Conservation (phyloP, 1,140 invertebrate species). For the Drosophila carrolli region DNA sequence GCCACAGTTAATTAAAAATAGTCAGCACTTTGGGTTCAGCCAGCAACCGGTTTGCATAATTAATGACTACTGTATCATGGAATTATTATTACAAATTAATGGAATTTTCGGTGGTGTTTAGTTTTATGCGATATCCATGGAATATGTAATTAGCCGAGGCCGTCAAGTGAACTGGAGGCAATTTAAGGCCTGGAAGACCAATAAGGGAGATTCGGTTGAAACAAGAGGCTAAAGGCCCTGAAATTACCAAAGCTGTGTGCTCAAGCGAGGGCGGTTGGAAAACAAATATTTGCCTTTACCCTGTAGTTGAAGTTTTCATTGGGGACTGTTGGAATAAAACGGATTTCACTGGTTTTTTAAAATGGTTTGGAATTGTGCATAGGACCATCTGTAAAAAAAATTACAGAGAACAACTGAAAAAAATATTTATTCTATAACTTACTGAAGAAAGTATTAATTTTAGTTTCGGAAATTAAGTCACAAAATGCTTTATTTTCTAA, state of each 20-base stretch:
- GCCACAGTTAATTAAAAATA: slow-evolving; percentile 32
- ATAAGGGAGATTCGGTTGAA: background rate
- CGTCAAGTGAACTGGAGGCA: slow-evolving; percentile 55
- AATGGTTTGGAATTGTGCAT: no score
- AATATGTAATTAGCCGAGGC: slow-evolving; percentile 69
- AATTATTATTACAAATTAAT: slow-evolving; percentile 75
- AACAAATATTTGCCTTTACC: slow-evolving; percentile 42
- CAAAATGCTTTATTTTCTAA: no score
- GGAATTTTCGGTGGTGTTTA: slow-evolving; percentile 59
- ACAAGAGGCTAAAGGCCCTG: background rate
- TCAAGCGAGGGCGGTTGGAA: slow-evolving; percentile 25
- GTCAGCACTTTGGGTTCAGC: background rate
- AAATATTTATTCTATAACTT: no score
- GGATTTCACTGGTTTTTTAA: no score
- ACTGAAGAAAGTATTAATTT: no score
- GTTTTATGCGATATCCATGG: slow-evolving; percentile 62
- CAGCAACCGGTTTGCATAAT: slow-evolving; percentile 31
- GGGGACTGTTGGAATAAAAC: slow-evolving; percentile 4
- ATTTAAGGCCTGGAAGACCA: slow-evolving; percentile 5
- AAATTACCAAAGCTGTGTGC: slow-evolving; percentile 18
- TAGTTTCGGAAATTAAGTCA: no score
- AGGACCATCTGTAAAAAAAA: no score
- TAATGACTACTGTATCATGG: slow-evolving; percentile 47
- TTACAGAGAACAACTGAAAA: no score
- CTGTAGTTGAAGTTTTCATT: slow-evolving; percentile 1